phyloP scores from a whole-genome alignment of 2,113 vertebrate genomes.

The Leucosticte australis region DNA sequence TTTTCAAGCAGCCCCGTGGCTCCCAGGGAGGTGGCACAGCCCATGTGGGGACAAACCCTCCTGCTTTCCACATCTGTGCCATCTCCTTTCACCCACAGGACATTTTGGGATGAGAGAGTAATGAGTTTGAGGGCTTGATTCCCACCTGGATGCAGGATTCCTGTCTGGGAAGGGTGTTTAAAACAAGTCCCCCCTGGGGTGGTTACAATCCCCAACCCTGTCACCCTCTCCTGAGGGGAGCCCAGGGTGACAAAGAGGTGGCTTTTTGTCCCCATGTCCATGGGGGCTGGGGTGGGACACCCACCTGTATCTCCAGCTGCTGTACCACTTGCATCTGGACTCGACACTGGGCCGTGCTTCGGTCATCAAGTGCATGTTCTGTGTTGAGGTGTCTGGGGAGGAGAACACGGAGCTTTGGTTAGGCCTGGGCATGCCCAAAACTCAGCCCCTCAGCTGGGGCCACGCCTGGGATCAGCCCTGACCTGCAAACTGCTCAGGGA shows the following conservation, averaged over 20 bases:
- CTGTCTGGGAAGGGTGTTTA: background rate
- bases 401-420: background rate
- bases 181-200: background rate
- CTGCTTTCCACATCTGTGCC: background rate
- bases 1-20: background rate
- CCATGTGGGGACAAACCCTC: background rate
- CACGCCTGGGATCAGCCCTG: background rate
- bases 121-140: too few relatives aligned
- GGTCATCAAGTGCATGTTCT: conserved; percentile 97
- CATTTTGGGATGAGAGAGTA: background rate
- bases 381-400: conserved; percentile 93
- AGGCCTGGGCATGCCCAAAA: background rate
- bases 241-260: background rate
- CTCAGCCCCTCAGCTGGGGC: fast-evolving
- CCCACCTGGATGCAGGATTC: background rate
- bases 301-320: conserved; percentile 98
- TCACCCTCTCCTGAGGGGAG: background rate
- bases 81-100: background rate
- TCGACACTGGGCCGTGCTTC: conserved; percentile 97
- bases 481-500: background rate
- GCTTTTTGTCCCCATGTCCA: fast-evolving
- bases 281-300: background rate
- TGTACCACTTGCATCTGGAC: conserved; percentile 99
- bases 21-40: background rate
- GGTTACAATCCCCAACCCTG: fast-evolving